Conservation (phyloP, 1,140 invertebrate genomes). For the Tyrophagus putrescentiae region DNA sequence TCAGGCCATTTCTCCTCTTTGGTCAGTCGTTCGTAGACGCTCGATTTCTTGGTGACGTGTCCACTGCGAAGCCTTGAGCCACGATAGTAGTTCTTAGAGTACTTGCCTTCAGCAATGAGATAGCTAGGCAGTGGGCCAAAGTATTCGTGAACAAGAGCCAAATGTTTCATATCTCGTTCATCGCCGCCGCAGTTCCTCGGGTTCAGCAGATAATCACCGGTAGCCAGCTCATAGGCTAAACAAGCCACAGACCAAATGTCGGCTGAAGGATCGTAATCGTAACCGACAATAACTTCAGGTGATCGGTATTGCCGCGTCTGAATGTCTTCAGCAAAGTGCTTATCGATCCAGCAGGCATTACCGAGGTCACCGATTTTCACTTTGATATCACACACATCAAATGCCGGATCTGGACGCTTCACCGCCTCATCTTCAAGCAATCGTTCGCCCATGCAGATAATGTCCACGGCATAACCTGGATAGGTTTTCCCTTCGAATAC, state of each 20-base stretch:
- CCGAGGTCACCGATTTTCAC: conserved; percentile 95
- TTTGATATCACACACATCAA: conserved; percentile 59
- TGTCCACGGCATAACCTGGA: background rate
- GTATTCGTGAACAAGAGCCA: conserved; percentile 94
- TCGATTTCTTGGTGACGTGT: conserved; percentile 81
- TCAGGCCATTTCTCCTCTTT: conserved; percentile 88
- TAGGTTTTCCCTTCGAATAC: background rate
- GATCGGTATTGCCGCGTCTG: conserved; percentile 96
- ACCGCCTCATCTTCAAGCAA: conserved; percentile 23
- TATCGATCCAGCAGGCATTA: conserved; percentile 95
- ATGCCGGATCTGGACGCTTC: conserved; percentile 50
- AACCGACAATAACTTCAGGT: conserved; percentile 82
- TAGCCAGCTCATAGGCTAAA: conserved; percentile 96
- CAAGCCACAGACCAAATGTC: conserved; percentile 98
- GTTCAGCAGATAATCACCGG: conserved; percentile 97
- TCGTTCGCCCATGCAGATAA: background rate
- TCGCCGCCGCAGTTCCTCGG: conserved; percentile 68
- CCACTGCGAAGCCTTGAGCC: conserved; percentile 79
- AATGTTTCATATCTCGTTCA: conserved; percentile 87
- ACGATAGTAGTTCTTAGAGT: conserved; percentile 83
- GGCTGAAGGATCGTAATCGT: conserved; percentile 80
- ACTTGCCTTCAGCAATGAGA: conserved; percentile 75
- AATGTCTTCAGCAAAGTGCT: conserved; percentile 88
- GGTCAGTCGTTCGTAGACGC: conserved; percentile 68
- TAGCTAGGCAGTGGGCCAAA: conserved; percentile 81